Base-by-base conservation (phyloP, 2,888 invertebrate species). In the Amitus sp. region DNA sequence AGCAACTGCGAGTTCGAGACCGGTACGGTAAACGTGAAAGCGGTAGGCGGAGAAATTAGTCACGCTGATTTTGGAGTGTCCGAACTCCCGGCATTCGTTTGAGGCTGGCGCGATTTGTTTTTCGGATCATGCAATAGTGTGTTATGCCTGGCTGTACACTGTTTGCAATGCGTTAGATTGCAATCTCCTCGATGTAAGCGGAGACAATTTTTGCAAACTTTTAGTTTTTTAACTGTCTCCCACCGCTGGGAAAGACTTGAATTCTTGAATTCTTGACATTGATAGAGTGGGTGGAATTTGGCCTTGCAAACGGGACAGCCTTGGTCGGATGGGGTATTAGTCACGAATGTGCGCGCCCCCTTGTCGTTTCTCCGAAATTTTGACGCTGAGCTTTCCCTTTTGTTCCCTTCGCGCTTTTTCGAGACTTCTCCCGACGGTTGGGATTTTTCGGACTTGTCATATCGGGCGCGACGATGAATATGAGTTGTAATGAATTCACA, bases 261-360 rank as follows among this genome's bases (percentile, higher is more conserved):
- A 6, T 27, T 27, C 12, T 10, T 3, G 12, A 34, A 34, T 10
- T 34, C 13, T 6, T 34, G 5, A 12, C 34, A 34, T 34, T 12
- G 6, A 13, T 6, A 34, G 5, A 34, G 5, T 4, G 34, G n/a
- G 13, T 34, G 34, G 3, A 6, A 6, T 3, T 6, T 13, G 18
- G 12, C 18, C 39, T 39, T 39, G 39, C 39, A 39, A 39, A 39
- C 2, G 3, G 10, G 2, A 10, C 39, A 39, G 10, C n/a, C n/a
- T 39, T 39, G 15, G 10, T 3, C 9, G 5, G 15, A 15, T n/a
- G n/a, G n/a, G n/a, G 45, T 50, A 13, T 47, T 13, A 1, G 47
- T 15, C 0, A 48, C 15, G 28, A 56, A 56, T 1, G 62, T 23
- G 18, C 46, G 52, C 13, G 3, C n/a, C n/a, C n/a, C n/a, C n/a